These are phyloP conservation scores for Choreutis nemorana DNA, from an alignment of 2,888 invertebrate genomes.

Conservation along the genomic window DNA sequence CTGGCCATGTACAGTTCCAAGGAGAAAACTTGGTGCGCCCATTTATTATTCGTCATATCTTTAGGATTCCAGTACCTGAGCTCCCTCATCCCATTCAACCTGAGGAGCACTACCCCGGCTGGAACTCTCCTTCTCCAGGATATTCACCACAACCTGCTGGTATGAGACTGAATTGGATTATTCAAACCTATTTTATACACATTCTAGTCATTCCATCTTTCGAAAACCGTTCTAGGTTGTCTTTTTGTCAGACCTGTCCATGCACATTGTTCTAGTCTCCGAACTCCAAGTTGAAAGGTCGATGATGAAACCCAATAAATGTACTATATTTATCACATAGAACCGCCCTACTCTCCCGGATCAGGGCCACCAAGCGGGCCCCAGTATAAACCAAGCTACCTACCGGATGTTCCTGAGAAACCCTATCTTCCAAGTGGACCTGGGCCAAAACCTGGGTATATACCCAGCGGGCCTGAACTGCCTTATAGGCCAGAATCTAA, in stretches of 20 bases:
- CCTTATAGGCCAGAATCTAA: slow-evolving; percentile 8
- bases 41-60: too few relatives aligned
- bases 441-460: slow-evolving; percentile 1
- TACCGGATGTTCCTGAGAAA: neutral
- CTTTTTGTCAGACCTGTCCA: slow-evolving; percentile 4
- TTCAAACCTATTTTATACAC: too few relatives aligned
- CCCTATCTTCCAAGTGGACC: neutral
- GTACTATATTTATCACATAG: slow-evolving; percentile 17
- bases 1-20: too few relatives aligned
- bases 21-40: too few relatives aligned
- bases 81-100: too few relatives aligned
- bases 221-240: slow-evolving; percentile 2
- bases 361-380: slow-evolving; percentile 25
- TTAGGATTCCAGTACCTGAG: too few relatives aligned
- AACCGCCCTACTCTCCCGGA: slow-evolving; percentile 22
- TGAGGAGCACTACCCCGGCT: too few relatives aligned
- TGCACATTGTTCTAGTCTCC: neutral
- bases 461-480: slow-evolving; percentile 6
- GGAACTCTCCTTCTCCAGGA: too few relatives aligned
- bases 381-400: slow-evolving; percentile 14
- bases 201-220: too few relatives aligned
- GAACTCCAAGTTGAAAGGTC: neutral
- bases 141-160: slow-evolving; percentile 27
- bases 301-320: neutral
- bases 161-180: too few relatives aligned